Base-by-base conservation (phyloP, 2,113 vertebrate genomes). In the Myrmecophaga tridactyla region DNA sequence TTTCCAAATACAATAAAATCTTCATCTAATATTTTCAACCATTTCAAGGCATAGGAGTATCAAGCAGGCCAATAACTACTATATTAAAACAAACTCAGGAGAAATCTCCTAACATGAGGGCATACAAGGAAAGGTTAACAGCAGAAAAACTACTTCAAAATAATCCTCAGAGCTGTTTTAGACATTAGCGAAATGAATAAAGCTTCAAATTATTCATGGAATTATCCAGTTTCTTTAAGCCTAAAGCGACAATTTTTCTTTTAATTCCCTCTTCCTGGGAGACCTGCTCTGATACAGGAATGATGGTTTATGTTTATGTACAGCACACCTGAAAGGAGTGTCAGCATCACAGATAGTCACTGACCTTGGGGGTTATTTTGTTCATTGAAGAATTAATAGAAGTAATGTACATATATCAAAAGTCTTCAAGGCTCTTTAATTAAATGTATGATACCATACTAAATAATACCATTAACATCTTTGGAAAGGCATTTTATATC, bases 1-100 rank as follows among this genome's bases (percentile, higher is more conserved):
- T 96, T 94, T 88, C 83, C 90, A 96, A n/a, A 94, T 53, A 92
- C 12, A 89, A 15, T 95, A 96, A 93, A 92, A 96, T 82, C 93
- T 65, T 92, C 73, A n/a, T 97, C 89, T n/a, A 89, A 15, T 76
- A 15, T 85, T 70, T 72, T 82, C 87, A 63, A 95, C 65, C 90
- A 86, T 39, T 75, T 97, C 90, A 95, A 96, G 92, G 91, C 58
- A 96, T 73, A 94, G 67, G 78, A 84, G 92, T 88, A 89, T 41
- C 10, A 62, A 70, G 56, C 67, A 82, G 92, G 78, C 63, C 83
- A 86, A 75, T 95, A 6, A 75, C 81, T 86, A 62, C 7, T 90
- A 17, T 80, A 65, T 96, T 90, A 96, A 96, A 97, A 92, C 3
- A 10, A 95, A 93, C 96, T 69, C 27, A 36, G 34, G 41, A 56